Evolutionary conservation across 2,888 invertebrate genomes (phyloP).

Genomic region (Polydrusus pterygomalis): DNA sequence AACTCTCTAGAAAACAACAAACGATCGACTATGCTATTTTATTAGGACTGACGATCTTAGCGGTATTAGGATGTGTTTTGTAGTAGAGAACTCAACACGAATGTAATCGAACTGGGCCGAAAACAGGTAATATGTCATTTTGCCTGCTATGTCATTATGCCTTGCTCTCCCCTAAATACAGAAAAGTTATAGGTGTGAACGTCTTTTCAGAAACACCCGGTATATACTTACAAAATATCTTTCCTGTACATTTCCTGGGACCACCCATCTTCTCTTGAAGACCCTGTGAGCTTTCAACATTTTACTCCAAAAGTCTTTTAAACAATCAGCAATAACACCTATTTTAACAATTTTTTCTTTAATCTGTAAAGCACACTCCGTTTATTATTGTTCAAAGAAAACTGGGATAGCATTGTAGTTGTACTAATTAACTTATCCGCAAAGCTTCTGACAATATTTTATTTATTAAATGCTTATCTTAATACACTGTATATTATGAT

Average conservation of each 20-base stretch:
- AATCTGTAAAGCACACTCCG: conserved; percentile 49
- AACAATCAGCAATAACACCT: background rate
- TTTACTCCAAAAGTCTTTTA: conserved; percentile 21
- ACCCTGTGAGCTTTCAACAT: conserved; percentile 39
- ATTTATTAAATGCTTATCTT: conserved; percentile 15
- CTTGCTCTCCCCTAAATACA: too few relatives aligned
- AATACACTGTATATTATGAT: too few relatives aligned
- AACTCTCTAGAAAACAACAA: too few relatives aligned
- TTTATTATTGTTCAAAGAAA: conserved; percentile 47
- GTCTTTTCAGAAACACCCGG: too few relatives aligned
- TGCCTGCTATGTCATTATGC: too few relatives aligned
- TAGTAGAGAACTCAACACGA: too few relatives aligned
- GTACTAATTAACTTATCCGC: conserved; percentile 41
- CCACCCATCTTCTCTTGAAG: conserved; percentile 7
- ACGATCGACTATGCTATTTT: too few relatives aligned
- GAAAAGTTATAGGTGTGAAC: too few relatives aligned
- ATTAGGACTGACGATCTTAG: too few relatives aligned
- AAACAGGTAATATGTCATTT: too few relatives aligned
- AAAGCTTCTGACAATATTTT: conserved; percentile 10
- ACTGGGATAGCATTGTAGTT: conserved; percentile 52
- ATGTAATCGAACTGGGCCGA: too few relatives aligned
- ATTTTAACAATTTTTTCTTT: conserved; percentile 52
- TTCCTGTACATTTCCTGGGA: background rate
- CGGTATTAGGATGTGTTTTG: too few relatives aligned
- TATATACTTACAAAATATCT: conserved; percentile 30